Base-by-base conservation (phyloP, 2,888 invertebrate genomes). In the Esperia sulphurella region DNA sequence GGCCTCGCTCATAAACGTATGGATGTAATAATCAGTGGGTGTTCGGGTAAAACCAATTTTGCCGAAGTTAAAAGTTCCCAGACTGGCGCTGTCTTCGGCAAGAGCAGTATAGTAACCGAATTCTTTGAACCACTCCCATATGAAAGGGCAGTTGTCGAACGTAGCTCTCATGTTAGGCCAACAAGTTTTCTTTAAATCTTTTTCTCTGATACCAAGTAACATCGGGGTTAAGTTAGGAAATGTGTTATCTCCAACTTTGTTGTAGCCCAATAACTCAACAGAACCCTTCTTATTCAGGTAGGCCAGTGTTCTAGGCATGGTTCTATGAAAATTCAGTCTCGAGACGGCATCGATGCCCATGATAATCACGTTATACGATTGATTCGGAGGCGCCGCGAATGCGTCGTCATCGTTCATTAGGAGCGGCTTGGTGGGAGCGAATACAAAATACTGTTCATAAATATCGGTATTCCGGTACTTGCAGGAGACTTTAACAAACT, bases 161-260 rank as follows among this genome's bases (percentile, higher is more conserved):
- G 91, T 90, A 0, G 90, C 83, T 41, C 80, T 79, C 0, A 81
- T 68, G 10, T 88, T 83, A 0, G 91, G 91, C 91, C 94, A 92
- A 67, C 96, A 96, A 0, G 79, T 89, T 48, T 83, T 81, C 44
- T 85, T 86, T 41, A 96, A 74, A 64, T 96, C 95, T 0, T 86
- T 83, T 29, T 92, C 92, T 39, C 91, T 91, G 40, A 93, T 72
- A 0, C 97, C 97, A 2, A 93, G 92, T 9, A 97, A 82, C 53
- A 96, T 91, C 0, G 98, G 95, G 7, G 95, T 92, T 50, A 98
- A 75, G 77, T 98, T 98, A 0, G 97, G 97, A 73, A 95, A 97
- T 0, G 98, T 98, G 76, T 98, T 98, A 77, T 98, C 98, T 3
- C 94, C 98, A 8, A 98, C 95, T 91, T 98, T 98, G 72, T 96